Evolutionary conservation across 1,140 invertebrate genomes (phyloP).

Genomic region (Dryas iulia): DNA sequence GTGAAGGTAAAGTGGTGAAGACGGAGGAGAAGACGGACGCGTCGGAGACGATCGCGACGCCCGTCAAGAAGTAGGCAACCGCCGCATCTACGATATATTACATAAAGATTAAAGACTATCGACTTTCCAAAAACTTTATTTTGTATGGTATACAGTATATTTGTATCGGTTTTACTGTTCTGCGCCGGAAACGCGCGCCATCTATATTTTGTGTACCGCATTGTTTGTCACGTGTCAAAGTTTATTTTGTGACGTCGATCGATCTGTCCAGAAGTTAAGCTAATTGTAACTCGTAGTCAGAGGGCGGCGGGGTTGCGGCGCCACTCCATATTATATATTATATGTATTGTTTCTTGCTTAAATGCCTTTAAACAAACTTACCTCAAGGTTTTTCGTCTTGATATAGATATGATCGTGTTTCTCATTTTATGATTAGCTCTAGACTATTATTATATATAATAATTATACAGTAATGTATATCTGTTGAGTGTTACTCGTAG

Average conservation of each 20-base stretch:
- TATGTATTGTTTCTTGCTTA: background rate
- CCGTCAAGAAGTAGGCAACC: constrained; percentile 28
- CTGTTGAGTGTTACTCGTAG: background rate
- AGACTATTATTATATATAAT: background rate
- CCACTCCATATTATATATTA: background rate
- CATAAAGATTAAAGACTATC: constrained; percentile 36
- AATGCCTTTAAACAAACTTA: background rate
- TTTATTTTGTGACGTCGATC: constrained; percentile 47
- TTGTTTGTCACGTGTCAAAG: constrained; percentile 37
- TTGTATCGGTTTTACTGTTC: constrained; percentile 8
- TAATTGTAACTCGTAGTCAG: constrained; percentile 38
- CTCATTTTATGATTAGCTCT: background rate
- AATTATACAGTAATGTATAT: background rate
- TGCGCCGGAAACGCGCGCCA: background rate
- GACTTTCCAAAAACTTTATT: constrained; percentile 1
- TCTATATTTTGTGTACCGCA: constrained; percentile 40
- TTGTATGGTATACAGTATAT: constrained; percentile 16
- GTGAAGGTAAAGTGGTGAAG: constrained; percentile 77
- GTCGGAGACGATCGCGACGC: constrained; percentile 42
- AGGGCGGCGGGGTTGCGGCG: background rate
- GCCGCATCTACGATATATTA: background rate
- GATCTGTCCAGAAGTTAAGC: constrained; percentile 46
- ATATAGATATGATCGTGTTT: background rate
- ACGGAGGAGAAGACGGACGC: constrained; percentile 75
- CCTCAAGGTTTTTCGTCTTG: background rate